A percentile compares a stretch with the other conserved stretches of the same genome.
Evolutionary conservation across 92 coral and sea anemone genomes (phyloP).

Genomic region (Porites cylindrica): DNA sequence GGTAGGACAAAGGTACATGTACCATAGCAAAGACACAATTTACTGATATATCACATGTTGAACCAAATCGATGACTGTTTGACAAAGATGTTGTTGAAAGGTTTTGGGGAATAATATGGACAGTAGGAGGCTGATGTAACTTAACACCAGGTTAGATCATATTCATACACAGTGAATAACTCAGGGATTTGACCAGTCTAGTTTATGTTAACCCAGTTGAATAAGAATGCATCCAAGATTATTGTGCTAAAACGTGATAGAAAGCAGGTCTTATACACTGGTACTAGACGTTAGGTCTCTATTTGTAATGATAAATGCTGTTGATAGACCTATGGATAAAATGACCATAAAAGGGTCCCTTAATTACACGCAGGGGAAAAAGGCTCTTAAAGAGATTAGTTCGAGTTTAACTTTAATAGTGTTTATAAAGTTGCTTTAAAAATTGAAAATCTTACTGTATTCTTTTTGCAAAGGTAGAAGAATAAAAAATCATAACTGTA

Average conservation of each 20-base stretch:
- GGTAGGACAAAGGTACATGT: background rate
- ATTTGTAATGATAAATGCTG: background rate
- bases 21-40: background rate
- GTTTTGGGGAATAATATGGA: background rate
- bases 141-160: too few relatives aligned
- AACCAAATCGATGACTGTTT: background rate
- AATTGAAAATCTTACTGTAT: too few relatives aligned
- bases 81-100: constrained; percentile 16
- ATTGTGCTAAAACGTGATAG: background rate
- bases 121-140: too few relatives aligned
- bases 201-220: background rate
- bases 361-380: background rate
- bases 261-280: background rate
- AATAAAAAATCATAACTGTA: too few relatives aligned
- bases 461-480: too few relatives aligned
- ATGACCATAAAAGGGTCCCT: background rate
- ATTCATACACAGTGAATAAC: too few relatives aligned
- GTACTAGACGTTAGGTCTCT: background rate
- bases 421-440: too few relatives aligned
- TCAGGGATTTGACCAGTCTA: too few relatives aligned
- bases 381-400: background rate
- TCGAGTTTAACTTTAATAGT: too few relatives aligned
- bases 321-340: background rate
- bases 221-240: background rate
- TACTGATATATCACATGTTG: background rate